phyloP scores from a whole-genome alignment of 2,888 invertebrate species.

The Serrognathus titanus region DNA sequence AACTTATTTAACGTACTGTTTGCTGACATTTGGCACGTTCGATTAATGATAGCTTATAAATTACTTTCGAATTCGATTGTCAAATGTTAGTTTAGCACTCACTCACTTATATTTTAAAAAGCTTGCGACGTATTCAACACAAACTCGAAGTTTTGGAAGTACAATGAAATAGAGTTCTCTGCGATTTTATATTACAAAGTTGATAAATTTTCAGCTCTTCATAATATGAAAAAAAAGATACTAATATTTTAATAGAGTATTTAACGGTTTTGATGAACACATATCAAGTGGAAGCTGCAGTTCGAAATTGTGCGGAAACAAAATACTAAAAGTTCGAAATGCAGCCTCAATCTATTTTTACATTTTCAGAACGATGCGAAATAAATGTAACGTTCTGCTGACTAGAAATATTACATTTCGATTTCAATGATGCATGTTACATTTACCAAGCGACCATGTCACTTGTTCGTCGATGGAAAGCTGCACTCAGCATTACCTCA shows the following conservation, averaged over 20 bases:
- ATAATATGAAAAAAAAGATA: no score
- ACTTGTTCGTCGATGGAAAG: no score
- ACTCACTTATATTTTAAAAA: conserved; percentile 10
- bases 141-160: not conserved
- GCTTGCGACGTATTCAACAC: conserved; percentile 7
- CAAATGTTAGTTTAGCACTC: conserved; percentile 14
- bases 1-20: conserved; percentile 16
- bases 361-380: no score
- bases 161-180: not conserved
- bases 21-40: conserved; percentile 9
- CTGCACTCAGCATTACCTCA: no score
- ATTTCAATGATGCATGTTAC: no score
- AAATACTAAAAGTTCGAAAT: no score
- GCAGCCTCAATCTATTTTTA: no score
- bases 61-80: conserved; percentile 9
- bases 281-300: not conserved
- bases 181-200: not conserved
- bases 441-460: no score
- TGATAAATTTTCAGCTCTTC: not conserved
- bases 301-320: no score
- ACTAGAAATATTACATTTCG: no score
- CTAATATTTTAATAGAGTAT: not conserved
- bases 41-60: not conserved
- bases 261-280: not conserved
- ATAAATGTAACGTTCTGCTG: no score